These are phyloP conservation scores for Girardinichthys multiradiatus DNA, from an alignment of 2,113 vertebrate genomes.

Conservation along the genomic window DNA sequence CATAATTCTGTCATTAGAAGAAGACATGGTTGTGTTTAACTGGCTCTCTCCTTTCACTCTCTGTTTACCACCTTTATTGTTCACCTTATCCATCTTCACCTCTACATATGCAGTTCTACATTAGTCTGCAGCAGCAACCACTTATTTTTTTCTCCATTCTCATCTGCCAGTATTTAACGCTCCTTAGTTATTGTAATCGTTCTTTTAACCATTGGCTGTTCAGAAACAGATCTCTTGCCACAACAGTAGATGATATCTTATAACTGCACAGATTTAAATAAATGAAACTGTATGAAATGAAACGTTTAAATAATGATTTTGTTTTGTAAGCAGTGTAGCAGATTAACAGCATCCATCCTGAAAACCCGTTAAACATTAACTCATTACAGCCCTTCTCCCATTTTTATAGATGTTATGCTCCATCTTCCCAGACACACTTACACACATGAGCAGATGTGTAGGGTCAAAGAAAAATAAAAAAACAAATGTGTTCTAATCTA, in stretches of 20 bases:
- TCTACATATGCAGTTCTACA: conserved; percentile 12
- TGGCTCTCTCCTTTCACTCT: conserved; percentile 9
- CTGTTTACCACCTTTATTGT: background rate
- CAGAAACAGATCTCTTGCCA: background rate
- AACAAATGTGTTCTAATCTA: conserved; percentile 13
- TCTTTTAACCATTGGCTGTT: background rate
- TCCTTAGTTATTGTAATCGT: background rate
- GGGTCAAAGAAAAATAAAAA: conserved; percentile 46
- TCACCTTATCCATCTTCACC: conserved; percentile 10
- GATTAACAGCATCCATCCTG: background rate
- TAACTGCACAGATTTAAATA: background rate
- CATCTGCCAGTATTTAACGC: conserved; percentile 12
- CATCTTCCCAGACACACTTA: conserved; percentile 7
- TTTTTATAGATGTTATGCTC: conserved; percentile 14
- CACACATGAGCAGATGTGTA: conserved; percentile 34
- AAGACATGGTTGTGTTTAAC: conserved; percentile 27
- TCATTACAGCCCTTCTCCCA: background rate
- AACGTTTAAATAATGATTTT: background rate
- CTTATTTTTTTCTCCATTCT: conserved; percentile 40
- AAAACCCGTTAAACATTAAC: conserved; percentile 21
- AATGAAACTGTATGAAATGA: too few relatives aligned
- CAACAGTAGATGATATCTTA: background rate
- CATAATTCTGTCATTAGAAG: conserved; percentile 73
- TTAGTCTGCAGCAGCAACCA: conserved; percentile 53
- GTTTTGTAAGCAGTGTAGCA: background rate